These are phyloP conservation scores for Elgaria multicarinata DNA, from an alignment of 2,113 vertebrate genomes.

Conservation along the genomic window DNA sequence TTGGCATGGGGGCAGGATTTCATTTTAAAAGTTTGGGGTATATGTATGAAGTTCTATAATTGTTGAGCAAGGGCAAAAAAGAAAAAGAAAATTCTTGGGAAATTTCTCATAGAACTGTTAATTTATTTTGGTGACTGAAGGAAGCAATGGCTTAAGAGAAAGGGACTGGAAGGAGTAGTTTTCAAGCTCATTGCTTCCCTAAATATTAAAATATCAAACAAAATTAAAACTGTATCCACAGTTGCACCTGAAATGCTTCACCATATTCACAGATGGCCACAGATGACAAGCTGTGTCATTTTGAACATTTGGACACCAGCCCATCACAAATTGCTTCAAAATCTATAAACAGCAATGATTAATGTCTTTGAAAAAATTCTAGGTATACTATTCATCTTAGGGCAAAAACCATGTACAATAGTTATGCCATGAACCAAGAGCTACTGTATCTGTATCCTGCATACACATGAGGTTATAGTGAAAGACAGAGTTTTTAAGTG, in stretches of 20 bases:
- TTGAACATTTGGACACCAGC: background rate
- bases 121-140: background rate
- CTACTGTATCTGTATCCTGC: constrained; percentile 52
- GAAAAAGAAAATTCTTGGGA: background rate
- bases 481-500: constrained; percentile 41
- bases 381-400: constrained; percentile 1
- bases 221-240: background rate
- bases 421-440: constrained; percentile 37
- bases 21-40: background rate
- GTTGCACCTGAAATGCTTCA: background rate
- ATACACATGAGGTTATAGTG: constrained; percentile 39
- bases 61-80: background rate
- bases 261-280: background rate
- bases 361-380: constrained; percentile 23
- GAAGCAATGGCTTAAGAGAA: background rate
- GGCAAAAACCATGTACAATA: constrained; percentile 36
- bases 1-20: background rate
- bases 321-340: background rate
- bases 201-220: background rate
- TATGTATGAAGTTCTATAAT: background rate
- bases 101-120: too few relatives aligned
- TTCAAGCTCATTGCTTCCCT: background rate
- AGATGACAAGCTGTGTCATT: background rate
- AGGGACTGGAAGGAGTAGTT: background rate
- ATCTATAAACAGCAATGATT: constrained; percentile 3